phyloP scores from a whole-genome alignment of 2,888 invertebrate species.

The Maniola hyperantus region DNA sequence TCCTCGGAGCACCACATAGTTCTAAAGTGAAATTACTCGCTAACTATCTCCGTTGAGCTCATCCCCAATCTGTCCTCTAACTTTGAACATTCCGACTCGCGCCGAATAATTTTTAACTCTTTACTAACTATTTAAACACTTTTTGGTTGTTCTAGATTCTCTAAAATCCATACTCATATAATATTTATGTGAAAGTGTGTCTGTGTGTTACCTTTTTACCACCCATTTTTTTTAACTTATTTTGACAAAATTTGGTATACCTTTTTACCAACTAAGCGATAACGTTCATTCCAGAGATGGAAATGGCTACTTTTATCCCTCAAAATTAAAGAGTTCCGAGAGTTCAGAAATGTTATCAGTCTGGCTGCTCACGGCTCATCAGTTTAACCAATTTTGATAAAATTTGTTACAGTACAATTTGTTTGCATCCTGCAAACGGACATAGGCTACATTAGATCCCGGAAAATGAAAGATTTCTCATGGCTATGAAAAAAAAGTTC shows the following conservation, averaged over 20 bases:
- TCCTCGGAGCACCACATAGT: slow-evolving; percentile 50
- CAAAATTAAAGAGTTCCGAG: too few relatives aligned
- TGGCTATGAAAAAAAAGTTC: too few relatives aligned
- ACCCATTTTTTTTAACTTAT: neutral
- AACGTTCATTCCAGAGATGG: too few relatives aligned
- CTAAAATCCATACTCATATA: neutral
- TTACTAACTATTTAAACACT: slow-evolving; percentile 55
- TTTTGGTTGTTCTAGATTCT: slow-evolving; percentile 38
- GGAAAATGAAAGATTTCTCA: too few relatives aligned
- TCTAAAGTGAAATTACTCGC: slow-evolving; percentile 48
- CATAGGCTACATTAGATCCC: too few relatives aligned
- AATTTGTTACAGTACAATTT: too few relatives aligned
- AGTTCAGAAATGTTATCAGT: too few relatives aligned
- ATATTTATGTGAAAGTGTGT: neutral
- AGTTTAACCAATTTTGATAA: too few relatives aligned
- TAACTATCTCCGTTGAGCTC: slow-evolving; percentile 48
- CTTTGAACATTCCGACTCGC: slow-evolving; percentile 56
- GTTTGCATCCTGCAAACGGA: too few relatives aligned
- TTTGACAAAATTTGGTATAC: too few relatives aligned
- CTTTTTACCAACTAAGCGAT: neutral
- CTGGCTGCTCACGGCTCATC: too few relatives aligned
- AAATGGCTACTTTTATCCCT: too few relatives aligned
- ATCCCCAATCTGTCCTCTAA: slow-evolving; percentile 59
- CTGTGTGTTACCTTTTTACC: neutral
- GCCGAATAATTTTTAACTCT: slow-evolving; percentile 57